phyloP scores from a whole-genome alignment of 2,113 vertebrate genomes.

The Entomyzon cyanotis region DNA sequence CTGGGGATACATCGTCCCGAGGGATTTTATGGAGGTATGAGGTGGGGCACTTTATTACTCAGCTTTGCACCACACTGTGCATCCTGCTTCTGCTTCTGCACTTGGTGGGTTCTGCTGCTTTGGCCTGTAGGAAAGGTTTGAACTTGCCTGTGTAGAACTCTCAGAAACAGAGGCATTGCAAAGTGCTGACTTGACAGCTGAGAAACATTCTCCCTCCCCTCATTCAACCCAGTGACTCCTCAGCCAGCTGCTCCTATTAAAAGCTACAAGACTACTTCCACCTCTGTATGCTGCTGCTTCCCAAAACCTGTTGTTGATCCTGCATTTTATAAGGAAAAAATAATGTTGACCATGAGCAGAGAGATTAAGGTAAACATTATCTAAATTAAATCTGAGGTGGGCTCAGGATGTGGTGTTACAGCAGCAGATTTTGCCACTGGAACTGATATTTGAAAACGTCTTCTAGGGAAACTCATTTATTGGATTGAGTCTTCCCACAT shows the following conservation, averaged over 20 bases:
- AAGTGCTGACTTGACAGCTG: not conserved
- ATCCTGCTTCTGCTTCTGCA: not conserved
- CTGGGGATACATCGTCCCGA: not conserved
- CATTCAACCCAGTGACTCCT: not conserved
- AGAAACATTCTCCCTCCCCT: not conserved
- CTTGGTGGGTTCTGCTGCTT: not conserved
- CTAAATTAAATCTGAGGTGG: not conserved
- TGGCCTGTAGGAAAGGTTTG: not conserved
- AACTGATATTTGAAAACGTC: not conserved
- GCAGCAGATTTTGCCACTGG: not conserved
- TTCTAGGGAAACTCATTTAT: not conserved
- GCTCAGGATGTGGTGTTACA: accelerated
- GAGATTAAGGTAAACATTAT: accelerated
- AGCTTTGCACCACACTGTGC: not conserved
- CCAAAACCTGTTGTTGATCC: not conserved
- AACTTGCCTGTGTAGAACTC: not conserved
- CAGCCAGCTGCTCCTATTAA: not conserved
- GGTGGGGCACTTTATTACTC: not conserved
- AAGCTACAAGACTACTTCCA: not conserved
- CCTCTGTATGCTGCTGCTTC: not conserved
- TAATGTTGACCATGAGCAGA: not conserved
- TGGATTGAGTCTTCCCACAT: not conserved
- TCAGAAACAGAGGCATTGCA: not conserved
- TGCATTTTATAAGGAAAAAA: not conserved
- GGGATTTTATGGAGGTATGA: not conserved